Base-by-base conservation (phyloP, 2,113 vertebrate species). In the Bujurquina vittata region DNA sequence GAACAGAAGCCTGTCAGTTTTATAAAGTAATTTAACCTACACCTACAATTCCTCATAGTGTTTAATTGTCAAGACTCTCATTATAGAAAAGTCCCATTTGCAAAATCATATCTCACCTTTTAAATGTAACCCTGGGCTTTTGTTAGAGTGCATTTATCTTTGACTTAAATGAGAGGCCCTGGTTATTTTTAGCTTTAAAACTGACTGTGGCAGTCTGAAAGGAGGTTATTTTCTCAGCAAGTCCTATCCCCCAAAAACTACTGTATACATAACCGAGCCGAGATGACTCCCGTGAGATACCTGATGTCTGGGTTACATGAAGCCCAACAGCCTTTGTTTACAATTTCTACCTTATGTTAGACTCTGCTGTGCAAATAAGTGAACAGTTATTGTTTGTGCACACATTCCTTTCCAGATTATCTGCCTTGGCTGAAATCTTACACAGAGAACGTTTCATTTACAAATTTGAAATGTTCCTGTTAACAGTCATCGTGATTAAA, bases 1-100 rank as follows among this genome's bases (percentile, higher is more conserved):
- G 77, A 83, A 76, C 80, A 65, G 57, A 81, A 49, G 83, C 49
- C 87, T 63, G 76, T 85, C 75, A 29, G 26, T 73, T 26, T 61
- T 37, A 61, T 37, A 75, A 15, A 83, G 79, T 73, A 35, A 69
- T 82, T 88, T 57, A 76, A 77, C 78, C 37, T 59, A 58, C 74
- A 56, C 73, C 23, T 62, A 58, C 37, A 72, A 35, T 73, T 37
- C 75, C 73, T 14, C 29, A 62, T 56, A 22, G 56, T 55, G 22
- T 65, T 59, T 77, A 61, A 81, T 75, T 78, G 73, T 80, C 77
- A 65, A 57, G 62, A 26, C 54, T 55, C 18, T 79, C 26, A 63
- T 81, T 85, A 63, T 10, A 43, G 12, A 80, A 54, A 65, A 40
- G 54, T 40, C 73, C 18, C 29, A 56, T 84, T 87, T 75, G 59